These are phyloP conservation scores for Oligia latruncula DNA, from an alignment of 2,888 invertebrate species.

Conservation along the genomic window DNA sequence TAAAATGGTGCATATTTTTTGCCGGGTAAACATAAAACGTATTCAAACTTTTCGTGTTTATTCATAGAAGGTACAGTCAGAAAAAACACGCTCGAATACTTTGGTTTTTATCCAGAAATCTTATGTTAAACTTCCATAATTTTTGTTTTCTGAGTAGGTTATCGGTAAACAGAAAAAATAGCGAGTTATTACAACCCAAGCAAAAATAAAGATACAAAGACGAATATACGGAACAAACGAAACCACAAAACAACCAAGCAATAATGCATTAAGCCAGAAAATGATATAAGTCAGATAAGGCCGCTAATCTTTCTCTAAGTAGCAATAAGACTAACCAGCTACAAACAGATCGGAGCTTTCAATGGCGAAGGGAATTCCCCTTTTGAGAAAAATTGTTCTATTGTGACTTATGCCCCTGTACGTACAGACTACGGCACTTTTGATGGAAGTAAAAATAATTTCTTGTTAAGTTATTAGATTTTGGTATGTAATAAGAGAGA, in stretches of 20 bases:
- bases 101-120: background rate
- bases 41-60: background rate
- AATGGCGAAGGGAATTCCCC: slow-evolving; percentile 55
- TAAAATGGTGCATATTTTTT: slow-evolving; percentile 20
- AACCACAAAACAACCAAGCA: slow-evolving; percentile 19
- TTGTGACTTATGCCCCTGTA: slow-evolving; percentile 57
- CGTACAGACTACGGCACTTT: slow-evolving; percentile 47
- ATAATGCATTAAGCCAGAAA: slow-evolving; percentile 43
- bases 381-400: slow-evolving; percentile 61
- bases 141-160: background rate
- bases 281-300: slow-evolving; percentile 54
- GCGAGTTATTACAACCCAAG: background rate
- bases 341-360: slow-evolving; percentile 61
- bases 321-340: slow-evolving; percentile 57
- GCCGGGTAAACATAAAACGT: background rate
- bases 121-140: background rate
- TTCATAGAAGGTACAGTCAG: background rate
- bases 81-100: background rate
- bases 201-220: background rate
- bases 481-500: background rate
- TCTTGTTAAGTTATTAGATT: background rate
- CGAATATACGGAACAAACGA: background rate
- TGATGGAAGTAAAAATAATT: background rate
- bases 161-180: background rate
- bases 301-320: slow-evolving; percentile 56